Percentiles rank a stretch among this genome's conserved stretches.
Conservation (phyloP, 2,113 vertebrate species). For the Thamnophis sirtalis region DNA sequence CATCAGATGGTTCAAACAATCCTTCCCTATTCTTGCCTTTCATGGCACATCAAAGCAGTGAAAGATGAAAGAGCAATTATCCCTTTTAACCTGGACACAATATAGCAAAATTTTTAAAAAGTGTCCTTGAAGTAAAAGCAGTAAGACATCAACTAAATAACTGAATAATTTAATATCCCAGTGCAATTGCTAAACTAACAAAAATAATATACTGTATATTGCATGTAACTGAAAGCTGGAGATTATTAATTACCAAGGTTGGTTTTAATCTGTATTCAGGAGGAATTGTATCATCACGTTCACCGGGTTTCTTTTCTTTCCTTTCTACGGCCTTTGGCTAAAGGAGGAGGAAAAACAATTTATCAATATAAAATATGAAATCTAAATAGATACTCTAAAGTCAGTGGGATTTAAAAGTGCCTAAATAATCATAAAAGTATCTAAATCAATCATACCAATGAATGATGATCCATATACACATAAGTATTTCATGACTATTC, state of each 20-base stretch:
- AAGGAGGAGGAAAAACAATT: background rate
- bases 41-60: background rate
- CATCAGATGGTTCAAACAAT: background rate
- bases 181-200: fast-evolving
- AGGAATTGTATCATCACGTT: conserved; percentile 64
- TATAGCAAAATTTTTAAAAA: background rate
- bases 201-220: background rate
- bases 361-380: background rate
- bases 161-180: background rate
- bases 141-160: background rate
- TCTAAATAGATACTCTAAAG: background rate
- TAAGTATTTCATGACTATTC: background rate
- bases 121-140: background rate
- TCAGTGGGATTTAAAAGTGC: background rate
- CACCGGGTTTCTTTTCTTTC: conserved; percentile 65
- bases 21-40: background rate
- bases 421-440: too few species aligned
- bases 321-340: conserved; percentile 73
- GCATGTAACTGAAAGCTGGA: background rate
- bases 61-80: background rate
- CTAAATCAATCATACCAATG: background rate
- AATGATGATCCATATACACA: background rate
- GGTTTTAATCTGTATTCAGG: conserved; percentile 63
- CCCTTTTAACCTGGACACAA: background rate
- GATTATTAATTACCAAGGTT: conserved; percentile 45